Evolutionary conservation across 2,113 vertebrate species (phyloP).

Genomic region (Atrichornis clamosus): DNA sequence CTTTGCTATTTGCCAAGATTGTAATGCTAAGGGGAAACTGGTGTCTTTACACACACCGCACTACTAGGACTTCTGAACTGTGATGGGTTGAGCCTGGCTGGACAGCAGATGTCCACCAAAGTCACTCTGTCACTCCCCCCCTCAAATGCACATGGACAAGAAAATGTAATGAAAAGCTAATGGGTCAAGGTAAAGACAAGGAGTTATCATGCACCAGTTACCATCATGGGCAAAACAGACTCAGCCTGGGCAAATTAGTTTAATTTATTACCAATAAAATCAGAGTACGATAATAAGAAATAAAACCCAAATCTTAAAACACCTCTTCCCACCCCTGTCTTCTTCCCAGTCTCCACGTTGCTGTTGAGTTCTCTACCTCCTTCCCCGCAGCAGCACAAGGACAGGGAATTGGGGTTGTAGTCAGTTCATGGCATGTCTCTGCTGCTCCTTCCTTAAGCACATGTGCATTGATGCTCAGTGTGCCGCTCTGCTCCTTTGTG

Average conservation of each 20-base stretch:
- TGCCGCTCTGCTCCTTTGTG: background rate
- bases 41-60: background rate
- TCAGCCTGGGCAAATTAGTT: background rate
- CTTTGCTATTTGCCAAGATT: background rate
- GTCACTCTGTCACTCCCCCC: background rate
- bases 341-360: background rate
- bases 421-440: background rate
- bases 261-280: background rate
- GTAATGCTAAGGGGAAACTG: background rate
- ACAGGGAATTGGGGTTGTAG: background rate
- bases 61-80: background rate
- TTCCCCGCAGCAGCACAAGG: accelerated
- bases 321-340: background rate
- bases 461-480: background rate
- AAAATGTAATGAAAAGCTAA: background rate
- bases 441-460: background rate
- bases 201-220: background rate
- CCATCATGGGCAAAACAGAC: background rate
- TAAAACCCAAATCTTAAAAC: background rate
- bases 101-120: background rate
- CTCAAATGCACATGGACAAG: background rate
- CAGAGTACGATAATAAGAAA: background rate
- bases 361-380: accelerated
- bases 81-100: background rate
- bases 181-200: background rate